phyloP scores from a whole-genome alignment of 2,888 invertebrate genomes.

The Pardosa pseudoannulata region DNA sequence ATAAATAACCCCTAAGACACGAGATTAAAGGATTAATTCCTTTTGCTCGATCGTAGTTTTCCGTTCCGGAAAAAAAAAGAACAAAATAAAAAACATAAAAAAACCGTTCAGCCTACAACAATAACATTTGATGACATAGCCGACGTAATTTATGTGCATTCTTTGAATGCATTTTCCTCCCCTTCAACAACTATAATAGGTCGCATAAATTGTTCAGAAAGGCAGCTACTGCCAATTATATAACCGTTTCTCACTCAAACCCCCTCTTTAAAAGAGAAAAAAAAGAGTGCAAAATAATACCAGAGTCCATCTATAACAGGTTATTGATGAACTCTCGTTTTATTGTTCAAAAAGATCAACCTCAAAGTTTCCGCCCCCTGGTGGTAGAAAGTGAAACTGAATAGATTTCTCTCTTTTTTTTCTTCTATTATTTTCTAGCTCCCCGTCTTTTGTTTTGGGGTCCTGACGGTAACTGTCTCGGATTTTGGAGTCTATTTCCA shows the following conservation, averaged over 20 bases:
- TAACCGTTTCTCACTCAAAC: slow-evolving; percentile 53
- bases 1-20: no score
- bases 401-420: slow-evolving; percentile 51
- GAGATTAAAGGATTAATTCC: no score
- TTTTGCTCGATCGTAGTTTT: no score
- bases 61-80: no score
- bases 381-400: slow-evolving; percentile 64
- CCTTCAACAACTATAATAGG: slow-evolving; percentile 5
- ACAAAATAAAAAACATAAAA: no score
- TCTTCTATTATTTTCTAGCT: slow-evolving; percentile 21
- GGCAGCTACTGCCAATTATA: slow-evolving; percentile 40
- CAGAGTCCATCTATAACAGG: slow-evolving; percentile 51
- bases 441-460: slow-evolving; percentile 42
- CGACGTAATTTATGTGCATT: neutral
- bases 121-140: neutral
- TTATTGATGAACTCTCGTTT: slow-evolving; percentile 62
- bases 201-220: slow-evolving; percentile 60
- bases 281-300: slow-evolving; percentile 16
- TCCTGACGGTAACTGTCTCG: slow-evolving; percentile 29
- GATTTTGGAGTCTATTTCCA: slow-evolving; percentile 54
- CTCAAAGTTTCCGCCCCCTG: slow-evolving; percentile 54
- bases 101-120: neutral
- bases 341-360: slow-evolving; percentile 55
- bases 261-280: slow-evolving; percentile 10
- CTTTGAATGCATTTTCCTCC: neutral